A percentile compares a stretch with the other conserved stretches of the same genome.
Conservation (phyloP, 2,797 vertebrate genomes). For the Muraenolepis orangiensis region DNA sequence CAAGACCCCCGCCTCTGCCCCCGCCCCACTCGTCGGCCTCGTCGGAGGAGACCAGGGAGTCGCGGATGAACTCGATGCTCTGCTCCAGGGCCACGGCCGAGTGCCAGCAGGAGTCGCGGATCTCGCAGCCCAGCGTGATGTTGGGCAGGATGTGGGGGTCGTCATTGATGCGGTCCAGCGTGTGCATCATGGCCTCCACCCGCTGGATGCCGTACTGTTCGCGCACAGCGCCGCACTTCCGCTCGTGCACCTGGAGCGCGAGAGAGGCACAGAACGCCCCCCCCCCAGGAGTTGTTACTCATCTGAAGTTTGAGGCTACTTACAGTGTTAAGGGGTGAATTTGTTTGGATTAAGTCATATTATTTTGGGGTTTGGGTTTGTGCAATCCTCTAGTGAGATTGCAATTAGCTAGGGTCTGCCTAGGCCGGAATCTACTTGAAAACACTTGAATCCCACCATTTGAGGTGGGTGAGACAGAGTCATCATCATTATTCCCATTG, state of each 20-base stretch:
- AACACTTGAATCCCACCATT: not conserved
- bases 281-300: not conserved
- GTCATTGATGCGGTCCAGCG: slow-evolving; percentile 84
- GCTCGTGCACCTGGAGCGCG: slow-evolving; percentile 80
- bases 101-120: slow-evolving; percentile 90
- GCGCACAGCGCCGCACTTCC: slow-evolving; percentile 84
- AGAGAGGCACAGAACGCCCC: not conserved
- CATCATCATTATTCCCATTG: not conserved
- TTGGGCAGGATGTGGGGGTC: slow-evolving; percentile 82
- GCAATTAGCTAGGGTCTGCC: not conserved
- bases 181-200: slow-evolving; percentile 87
- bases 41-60: slow-evolving; percentile 87
- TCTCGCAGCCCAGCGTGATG: slow-evolving; percentile 86
- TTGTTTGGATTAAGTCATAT: not conserved
- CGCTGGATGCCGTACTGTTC: slow-evolving; percentile 90
- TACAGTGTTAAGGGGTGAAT: not conserved
- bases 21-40: slow-evolving; percentile 65
- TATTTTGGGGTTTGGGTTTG: not conserved
- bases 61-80: slow-evolving; percentile 88
- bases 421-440: not conserved
- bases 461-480: slow-evolving; percentile 2
- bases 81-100: slow-evolving; percentile 87
- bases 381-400: not conserved
- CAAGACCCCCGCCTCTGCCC: not conserved
- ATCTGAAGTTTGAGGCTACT: not conserved